Evolutionary conservation across 2,113 vertebrate species (phyloP).

Genomic region (Cryptotis parvus): DNA sequence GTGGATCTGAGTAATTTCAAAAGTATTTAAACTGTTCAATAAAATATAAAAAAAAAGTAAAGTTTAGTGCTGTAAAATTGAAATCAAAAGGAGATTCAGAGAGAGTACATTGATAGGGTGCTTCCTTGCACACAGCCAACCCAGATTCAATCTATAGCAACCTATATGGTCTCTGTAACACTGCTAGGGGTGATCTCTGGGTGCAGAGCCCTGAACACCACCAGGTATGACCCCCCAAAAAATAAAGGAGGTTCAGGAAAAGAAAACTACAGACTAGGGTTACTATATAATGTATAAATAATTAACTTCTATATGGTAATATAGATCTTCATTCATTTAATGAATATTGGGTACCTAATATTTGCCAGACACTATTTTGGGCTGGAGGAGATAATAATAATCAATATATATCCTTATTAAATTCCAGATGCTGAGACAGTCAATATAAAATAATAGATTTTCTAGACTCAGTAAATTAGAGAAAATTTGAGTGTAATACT

Average conservation of each 20-base stretch:
- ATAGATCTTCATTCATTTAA: neutral
- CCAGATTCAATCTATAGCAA: no score
- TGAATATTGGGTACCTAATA: conserved; percentile 13
- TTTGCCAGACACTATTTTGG: neutral
- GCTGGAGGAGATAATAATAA: neutral
- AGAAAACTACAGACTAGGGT: no score
- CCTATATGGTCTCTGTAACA: no score
- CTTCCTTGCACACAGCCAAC: no score
- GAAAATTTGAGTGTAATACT: conserved; percentile 11
- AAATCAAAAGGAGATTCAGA: conserved; percentile 12
- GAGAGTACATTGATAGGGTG: neutral
- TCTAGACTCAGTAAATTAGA: conserved; percentile 28
- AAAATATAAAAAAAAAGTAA: neutral
- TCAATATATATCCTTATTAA: neutral
- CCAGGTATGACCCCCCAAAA: no score
- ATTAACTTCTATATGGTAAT: neutral
- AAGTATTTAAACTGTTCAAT: conserved; percentile 11
- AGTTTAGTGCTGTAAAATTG: conserved; percentile 44
- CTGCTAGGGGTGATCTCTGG: no score
- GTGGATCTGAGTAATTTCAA: conserved; percentile 43
- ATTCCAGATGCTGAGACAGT: neutral
- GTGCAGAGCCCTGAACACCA: no score
- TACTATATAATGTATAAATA: no score
- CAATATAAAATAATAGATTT: conserved; percentile 31
- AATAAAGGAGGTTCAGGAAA: no score